Evolutionary conservation across 2,797 vertebrate species (phyloP), one percentile per base, ranked within the genome.

Genomic region (Poeciliopsis infans): DNA sequence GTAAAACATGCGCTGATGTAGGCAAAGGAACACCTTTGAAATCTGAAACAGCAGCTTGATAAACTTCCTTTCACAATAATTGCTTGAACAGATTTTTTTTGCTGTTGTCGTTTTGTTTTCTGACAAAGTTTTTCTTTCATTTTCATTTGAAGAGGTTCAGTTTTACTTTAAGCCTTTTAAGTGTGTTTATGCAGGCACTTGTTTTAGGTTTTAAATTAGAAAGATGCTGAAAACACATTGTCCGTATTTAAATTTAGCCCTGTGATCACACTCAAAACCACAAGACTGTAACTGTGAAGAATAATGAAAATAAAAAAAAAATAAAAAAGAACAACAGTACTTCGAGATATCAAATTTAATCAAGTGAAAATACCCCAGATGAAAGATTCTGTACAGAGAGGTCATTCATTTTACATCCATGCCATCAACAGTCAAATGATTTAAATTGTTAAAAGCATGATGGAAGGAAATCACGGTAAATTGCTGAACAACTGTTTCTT

Each of bases 1-100:
- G 92, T 91, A 87, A 90, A 70, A 78, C 82, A 90, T 74, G 85
- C 80, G 90, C 75, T 80, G 76, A 90, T 87, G 80, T 93, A 93
- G 93, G 94, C 91, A 83, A 94, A 82, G 80, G 78, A 89, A 76
- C 75, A 74, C 68, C 86, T 95, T 94, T 95, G 94, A 96, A 96
- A 95, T 84, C 7, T 36, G 92, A 95, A 84, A 93, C 78, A 57
- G 81, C 83, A 84, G 89, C 85, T 94, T 94, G 89, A 91, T 86
- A 91, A 93, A 91, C 85, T 90, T 74, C 93, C 89, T 91, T 86
- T 91, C 82, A 86, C 87, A 90, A 89, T 94, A 84, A 92, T 91
- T 77, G 75, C 84, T 80, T 79, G 83, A 74, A 85, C 64, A 20
- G 59, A 23, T 77, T 87, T 59, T 59, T 64, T 64, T 33, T 75